Conservation (phyloP, 2,797 vertebrate species). For the Myripristis murdjan region DNA sequence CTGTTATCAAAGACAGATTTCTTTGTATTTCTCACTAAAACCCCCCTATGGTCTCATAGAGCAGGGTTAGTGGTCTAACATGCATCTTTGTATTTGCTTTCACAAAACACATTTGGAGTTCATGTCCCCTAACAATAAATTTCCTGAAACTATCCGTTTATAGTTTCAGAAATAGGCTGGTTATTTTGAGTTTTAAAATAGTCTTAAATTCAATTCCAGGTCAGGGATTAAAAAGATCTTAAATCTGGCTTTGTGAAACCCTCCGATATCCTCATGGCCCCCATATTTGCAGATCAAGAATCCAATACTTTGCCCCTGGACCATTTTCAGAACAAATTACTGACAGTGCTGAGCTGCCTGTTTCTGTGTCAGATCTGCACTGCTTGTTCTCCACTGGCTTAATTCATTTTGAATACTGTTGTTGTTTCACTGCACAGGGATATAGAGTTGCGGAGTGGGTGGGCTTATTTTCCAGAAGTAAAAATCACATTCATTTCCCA, state of each 20-base stretch:
- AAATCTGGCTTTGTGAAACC: slow-evolving; percentile 1
- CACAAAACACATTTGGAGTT: too few relatives aligned
- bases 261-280: slow-evolving; percentile 25
- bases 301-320: not conserved
- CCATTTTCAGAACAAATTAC: slow-evolving; percentile 9
- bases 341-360: slow-evolving; percentile 16
- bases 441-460: not conserved
- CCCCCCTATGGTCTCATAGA: too few relatives aligned
- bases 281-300: slow-evolving; percentile 2
- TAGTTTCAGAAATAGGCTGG: too few relatives aligned
- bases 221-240: not conserved
- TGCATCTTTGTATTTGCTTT: not conserved
- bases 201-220: too few relatives aligned
- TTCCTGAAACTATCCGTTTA: too few relatives aligned
- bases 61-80: too few relatives aligned
- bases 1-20: too few relatives aligned
- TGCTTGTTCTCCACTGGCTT: slow-evolving; percentile 51
- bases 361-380: slow-evolving; percentile 23
- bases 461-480: too few relatives aligned
- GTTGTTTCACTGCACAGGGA: slow-evolving; percentile 61
- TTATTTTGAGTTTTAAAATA: too few relatives aligned
- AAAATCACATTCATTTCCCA: too few relatives aligned
- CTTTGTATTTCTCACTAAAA: too few relatives aligned
- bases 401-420: slow-evolving; percentile 66
- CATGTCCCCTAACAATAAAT: too few relatives aligned